Base-by-base conservation (phyloP, 2,113 vertebrate genomes). In the Nestor notabilis region DNA sequence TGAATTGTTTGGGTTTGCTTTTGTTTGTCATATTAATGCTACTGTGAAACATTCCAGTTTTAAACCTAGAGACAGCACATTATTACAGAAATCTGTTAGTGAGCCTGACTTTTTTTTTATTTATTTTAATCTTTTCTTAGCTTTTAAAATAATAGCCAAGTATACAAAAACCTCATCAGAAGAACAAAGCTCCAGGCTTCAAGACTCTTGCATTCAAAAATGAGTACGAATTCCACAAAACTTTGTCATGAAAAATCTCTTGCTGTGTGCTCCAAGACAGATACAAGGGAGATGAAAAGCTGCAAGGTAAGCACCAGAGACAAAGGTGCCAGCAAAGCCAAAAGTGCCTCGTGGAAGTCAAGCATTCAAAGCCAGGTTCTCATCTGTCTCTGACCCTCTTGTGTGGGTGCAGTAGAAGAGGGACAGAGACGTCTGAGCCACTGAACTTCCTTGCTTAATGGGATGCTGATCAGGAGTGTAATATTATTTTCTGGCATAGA, bases 1-100 rank as follows among this genome's bases (percentile, higher is more conserved):
- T 76, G 39, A 87, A 89, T 93, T 92, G 78, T 87, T 94, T 82
- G 41, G 44, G 52, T 96, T 94, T 96, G 41, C 63, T 93, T 95
- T 83, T 92, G 17, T 83, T 61, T 79, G 31, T 71, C 35, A 37
- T 87, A 76, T 44, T 92, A 87, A 87, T 85, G 17, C 33, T 91
- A 90, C 60, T 64, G 23, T 41, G 78, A 66, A 91, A 80, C 33
- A 37, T 68, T 88, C 31, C 41, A 70, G 7, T 86, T 93, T 95
- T 92, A 94, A 96, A 79, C 11, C 20, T 43, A 90, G 90, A 78
- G n/a, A 25, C 47, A 75, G 87, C 35, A 68, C 1, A 11, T 71
- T 79, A 75, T 82, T 82, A 23, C 82, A 49, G 27, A 89, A 97
- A 76, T 90, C 41, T 89, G 20, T 33, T 53, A 65, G 44, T 24